Percentiles rank a stretch among this genome's conserved stretches.
phyloP scores from a whole-genome alignment of 1,140 invertebrate species.

The Pentalonia nigronervosa region DNA sequence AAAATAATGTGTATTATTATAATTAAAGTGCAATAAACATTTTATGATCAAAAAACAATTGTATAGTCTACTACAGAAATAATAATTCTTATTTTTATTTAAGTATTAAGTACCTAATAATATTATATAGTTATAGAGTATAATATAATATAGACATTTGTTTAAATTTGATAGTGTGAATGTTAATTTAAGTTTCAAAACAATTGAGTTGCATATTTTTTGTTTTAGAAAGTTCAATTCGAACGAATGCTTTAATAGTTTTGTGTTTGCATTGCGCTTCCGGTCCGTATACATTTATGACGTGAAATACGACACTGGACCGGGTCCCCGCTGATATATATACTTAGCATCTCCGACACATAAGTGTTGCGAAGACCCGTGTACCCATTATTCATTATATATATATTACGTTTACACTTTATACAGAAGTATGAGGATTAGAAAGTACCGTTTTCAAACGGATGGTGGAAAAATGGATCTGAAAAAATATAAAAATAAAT shows the following conservation, averaged over 20 bases:
- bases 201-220: too few relatives aligned
- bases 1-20: background rate
- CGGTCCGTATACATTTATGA: background rate
- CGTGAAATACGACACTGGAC: background rate
- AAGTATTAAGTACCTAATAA: background rate
- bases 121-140: background rate
- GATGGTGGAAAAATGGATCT: background rate
- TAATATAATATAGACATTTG: background rate
- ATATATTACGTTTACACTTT: background rate
- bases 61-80: background rate
- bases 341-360: background rate
- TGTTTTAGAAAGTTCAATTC: too few relatives aligned
- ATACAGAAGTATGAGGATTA: background rate
- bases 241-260: too few relatives aligned
- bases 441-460: background rate
- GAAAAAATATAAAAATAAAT: conserved; percentile 15
- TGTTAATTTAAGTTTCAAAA: too few relatives aligned
- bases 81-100: background rate
- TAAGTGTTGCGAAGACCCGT: background rate
- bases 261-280: background rate
- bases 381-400: background rate
- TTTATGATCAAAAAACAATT: background rate
- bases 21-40: background rate
- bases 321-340: background rate
- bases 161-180: background rate